Evolutionary conservation across 2,113 vertebrate genomes (phyloP), one percentile per base, ranked within the genome.

Genomic region (Cranoglanis bouderius): DNA sequence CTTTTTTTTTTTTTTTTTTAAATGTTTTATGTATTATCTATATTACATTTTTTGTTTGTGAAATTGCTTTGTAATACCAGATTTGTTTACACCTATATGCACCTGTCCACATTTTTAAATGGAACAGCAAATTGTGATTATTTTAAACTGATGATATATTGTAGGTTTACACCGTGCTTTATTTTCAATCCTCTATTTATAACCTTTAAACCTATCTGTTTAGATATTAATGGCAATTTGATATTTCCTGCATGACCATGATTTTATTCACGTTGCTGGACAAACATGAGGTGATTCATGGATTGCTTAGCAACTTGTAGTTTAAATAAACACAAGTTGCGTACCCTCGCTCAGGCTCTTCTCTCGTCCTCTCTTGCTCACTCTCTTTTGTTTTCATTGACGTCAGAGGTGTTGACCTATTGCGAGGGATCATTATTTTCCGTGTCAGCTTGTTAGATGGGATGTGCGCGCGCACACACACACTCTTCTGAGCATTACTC

Each of bases 381-480:
- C 81, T 55, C 57, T 87, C 94, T 95, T 90, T 95, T 95, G 94
- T 94, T 93, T 93, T 95, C 93, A 94, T 92, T 95, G 94, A 95
- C 95, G 94, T 96, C 95, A 96, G 92, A 92, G 89, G 92, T 93
- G 94, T 93, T 95, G 95, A 95, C 95, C 94, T 96, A 80, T 95
- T 91, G 88, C 87, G 83, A 88, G 91, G 93, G 93, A 94, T 94
- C 93, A 95, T 95, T 95, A 94, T 95, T 95, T 95, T 95, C 94
- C 92, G 92, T 93, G 94, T 93, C 94, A 92, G 94, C 94, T 91
- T 91, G 92, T 96, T 94, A 93, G 95, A 89, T 92, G 92, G 91
- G 91, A 92, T 32, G 63, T 16, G 43, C 35, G 35, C 90, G 87
- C 46, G 86, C 57, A 46, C 43, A 74, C 61, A 57, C 49, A 61